A percentile compares a stretch with the other conserved stretches of the same genome.
These are phyloP conservation scores for Pimpla rufipes DNA, from an alignment of 2,888 invertebrate species.

Conservation along the genomic window DNA sequence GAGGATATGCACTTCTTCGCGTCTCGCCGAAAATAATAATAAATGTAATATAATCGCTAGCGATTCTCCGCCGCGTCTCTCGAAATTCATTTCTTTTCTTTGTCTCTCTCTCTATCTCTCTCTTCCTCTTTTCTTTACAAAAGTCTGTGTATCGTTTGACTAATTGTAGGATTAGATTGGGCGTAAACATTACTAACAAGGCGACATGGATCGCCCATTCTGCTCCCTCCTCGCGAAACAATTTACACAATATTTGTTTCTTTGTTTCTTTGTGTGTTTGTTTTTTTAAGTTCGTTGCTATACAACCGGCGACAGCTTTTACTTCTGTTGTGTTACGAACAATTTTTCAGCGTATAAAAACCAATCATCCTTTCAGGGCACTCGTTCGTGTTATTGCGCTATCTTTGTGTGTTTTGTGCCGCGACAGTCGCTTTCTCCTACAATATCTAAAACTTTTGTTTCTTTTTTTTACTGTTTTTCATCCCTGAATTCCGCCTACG, in stretches of 20 bases:
- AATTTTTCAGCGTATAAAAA: conserved; percentile 54
- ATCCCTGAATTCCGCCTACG: conserved; percentile 57
- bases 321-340: conserved; percentile 59
- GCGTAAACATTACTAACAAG: conserved; percentile 63
- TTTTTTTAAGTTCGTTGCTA: conserved; percentile 57
- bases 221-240: conserved; percentile 47
- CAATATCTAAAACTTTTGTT: conserved; percentile 53
- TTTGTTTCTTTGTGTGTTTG: conserved; percentile 16
- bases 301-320: conserved; percentile 55
- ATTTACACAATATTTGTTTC: conserved; percentile 52
- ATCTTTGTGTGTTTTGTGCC: conserved; percentile 62
- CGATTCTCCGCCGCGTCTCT: conserved; percentile 55
- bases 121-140: conserved; percentile 43
- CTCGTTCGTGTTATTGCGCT: conserved; percentile 59
- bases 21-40: conserved; percentile 68
- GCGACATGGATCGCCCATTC: conserved; percentile 49
- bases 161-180: conserved; percentile 58
- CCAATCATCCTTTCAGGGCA: conserved; percentile 56
- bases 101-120: conserved; percentile 4
- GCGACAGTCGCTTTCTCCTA: conserved; percentile 59
- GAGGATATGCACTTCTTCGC: conserved; percentile 78
- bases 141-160: conserved; percentile 64
- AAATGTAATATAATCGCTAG: conserved; percentile 53
- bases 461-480: conserved; percentile 33
- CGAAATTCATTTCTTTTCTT: conserved; percentile 28